Evolutionary conservation across 2,888 invertebrate species (phyloP).

Genomic region (Phengaris alcon): DNA sequence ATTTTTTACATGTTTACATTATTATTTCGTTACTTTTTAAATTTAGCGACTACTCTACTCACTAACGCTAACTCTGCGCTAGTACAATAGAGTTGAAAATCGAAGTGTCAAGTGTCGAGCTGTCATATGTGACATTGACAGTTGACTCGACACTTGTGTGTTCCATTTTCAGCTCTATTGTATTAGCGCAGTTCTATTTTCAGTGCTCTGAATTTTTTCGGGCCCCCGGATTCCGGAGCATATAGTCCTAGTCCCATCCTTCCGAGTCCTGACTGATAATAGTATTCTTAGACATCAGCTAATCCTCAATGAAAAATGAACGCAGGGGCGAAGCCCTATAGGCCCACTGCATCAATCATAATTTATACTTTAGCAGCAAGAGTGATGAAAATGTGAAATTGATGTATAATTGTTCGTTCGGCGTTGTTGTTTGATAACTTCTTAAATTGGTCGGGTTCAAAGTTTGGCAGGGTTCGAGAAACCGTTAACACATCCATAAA

Average conservation of each 20-base stretch:
- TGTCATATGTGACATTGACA: too few relatives aligned
- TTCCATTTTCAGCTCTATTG: too few relatives aligned
- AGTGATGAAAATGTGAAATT: constrained; percentile 20
- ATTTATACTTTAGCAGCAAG: constrained; percentile 20
- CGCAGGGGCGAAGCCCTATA: constrained; percentile 35
- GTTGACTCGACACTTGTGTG: too few relatives aligned
- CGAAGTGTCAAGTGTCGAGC: too few relatives aligned
- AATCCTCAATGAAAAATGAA: constrained; percentile 22
- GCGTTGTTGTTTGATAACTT: constrained; percentile 19
- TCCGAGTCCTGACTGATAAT: neutral
- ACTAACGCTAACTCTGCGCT: too few relatives aligned
- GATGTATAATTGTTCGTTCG: constrained; percentile 7
- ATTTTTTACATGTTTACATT: too few relatives aligned
- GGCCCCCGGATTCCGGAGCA: too few relatives aligned
- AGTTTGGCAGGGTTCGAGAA: neutral
- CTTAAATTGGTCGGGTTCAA: constrained; percentile 1
- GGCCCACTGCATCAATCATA: constrained; percentile 30
- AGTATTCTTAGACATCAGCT: neutral
- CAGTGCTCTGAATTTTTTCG: too few relatives aligned
- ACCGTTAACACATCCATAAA: neutral
- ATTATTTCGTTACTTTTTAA: too few relatives aligned
- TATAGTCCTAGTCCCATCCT: neutral
- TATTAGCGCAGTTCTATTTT: too few relatives aligned
- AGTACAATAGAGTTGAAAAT: too few relatives aligned
- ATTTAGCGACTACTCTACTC: too few relatives aligned